Base-by-base conservation (phyloP, 1,140 invertebrate genomes). In the Papilio dardanus region DNA sequence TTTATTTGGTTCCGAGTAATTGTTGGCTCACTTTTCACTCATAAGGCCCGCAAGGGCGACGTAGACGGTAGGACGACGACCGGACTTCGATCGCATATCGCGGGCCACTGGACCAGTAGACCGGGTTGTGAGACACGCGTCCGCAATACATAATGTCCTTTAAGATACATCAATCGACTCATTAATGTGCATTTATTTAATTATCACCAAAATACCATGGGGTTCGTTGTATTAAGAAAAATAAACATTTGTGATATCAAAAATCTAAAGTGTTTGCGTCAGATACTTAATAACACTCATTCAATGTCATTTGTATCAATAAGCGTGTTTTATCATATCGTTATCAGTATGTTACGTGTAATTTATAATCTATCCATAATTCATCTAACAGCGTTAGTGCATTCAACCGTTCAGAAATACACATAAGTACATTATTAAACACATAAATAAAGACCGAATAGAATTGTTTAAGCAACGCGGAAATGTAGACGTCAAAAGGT, bases 1-100 rank as follows among this genome's bases (percentile, higher is more conserved):
- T 87, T 87, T 86, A 81, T 83, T 82, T 81, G 77, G 78, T 77
- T 79, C 54, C 78, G 77, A 78, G 65, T 79, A 71, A 74, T 71
- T 76, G 77, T 78, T 81, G 77, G 77, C 80, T 88, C 83, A 87
- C 84, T 87, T 83, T 85, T 79, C 78, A 78, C 77, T 75, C 74
- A 73, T 73, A 79, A 37, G 66, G 66, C 62, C 65, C 54, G 67
- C 54, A 31, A 50, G 68, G 71, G 33, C 77, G 74, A 6, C 28
- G 16, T 35, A 12, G 66, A 35, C n/a, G 35, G 35, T 40, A n/a
- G 35, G 16, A 68, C 66, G 24, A 10, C 24, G 28, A 66, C 33
- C 19, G 35, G 31, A 37, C 66, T 68, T 35, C 16, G 66, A 40
- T 35, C 21, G 66, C 33, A 14, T 35, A 68, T 68, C 35, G 66